A percentile compares a stretch with the other conserved stretches of the same genome.
phyloP scores from a whole-genome alignment of 2,113 vertebrate species.

The Cinclus cinclus region DNA sequence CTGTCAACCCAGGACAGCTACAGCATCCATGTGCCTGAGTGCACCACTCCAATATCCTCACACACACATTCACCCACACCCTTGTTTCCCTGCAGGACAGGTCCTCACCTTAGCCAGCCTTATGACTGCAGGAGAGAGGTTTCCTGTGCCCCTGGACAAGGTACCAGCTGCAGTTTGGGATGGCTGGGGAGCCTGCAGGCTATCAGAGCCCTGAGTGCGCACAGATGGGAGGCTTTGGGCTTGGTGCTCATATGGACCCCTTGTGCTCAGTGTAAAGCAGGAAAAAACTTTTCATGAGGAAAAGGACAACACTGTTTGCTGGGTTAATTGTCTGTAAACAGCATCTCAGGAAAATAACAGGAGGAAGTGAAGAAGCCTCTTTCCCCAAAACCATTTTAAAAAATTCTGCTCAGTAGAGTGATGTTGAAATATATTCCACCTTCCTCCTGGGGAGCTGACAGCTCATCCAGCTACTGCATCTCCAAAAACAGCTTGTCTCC shows the following conservation, averaged over 20 bases:
- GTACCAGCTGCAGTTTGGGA: not conserved
- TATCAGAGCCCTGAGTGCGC: not conserved
- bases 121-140: not conserved
- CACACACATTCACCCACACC: not conserved
- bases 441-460: not conserved
- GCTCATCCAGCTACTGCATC: not conserved
- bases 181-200: not conserved
- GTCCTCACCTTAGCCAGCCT: not conserved
- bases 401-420: not conserved
- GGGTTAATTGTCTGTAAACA: not conserved
- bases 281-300: not conserved
- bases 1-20: not conserved
- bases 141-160: not conserved
- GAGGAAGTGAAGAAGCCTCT: not conserved
- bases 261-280: not conserved
- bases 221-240: not conserved
- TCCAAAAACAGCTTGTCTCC: not conserved
- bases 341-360: not conserved
- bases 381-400: accelerated
- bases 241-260: not conserved
- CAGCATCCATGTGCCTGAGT: not conserved
- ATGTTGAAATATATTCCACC: not conserved
- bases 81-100: not conserved
- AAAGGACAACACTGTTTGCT: accelerated
- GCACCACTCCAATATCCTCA: not conserved